Base-by-base conservation (phyloP, 2,888 invertebrate genomes). In the Drosophila borealis region DNA sequence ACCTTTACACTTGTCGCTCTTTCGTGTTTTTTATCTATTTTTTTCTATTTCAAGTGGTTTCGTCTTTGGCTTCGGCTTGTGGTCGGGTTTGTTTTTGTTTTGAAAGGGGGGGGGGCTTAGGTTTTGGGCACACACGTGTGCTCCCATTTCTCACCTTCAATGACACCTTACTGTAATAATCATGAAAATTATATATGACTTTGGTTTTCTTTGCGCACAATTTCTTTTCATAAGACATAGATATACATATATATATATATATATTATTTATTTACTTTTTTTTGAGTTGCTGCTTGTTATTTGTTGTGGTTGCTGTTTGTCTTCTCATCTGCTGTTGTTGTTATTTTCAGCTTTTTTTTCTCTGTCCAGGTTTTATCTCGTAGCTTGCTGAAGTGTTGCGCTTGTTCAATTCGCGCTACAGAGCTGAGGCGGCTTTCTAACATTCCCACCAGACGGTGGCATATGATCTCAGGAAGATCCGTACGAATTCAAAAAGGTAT, bases 111-210 rank as follows among this genome's bases (percentile, higher is more conserved):
- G 44, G 48, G 33, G 42, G 29, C 33, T 49, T 61, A 42, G 49
- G 42, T 41, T 54, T 19, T 70, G 51, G 60, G 70, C 50, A 66
- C 50, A 73, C 82, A 70, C 80, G 78, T 82, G 82, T 85, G 84
- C 82, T 82, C 85, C 78, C 88, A 88, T 85, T 85, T 85, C 88
- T 85, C 88, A 85, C 85, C 88, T 82, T 80, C 76, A 82, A 81
- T 74, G 82, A 84, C 83, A 83, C 87, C 81, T 83, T 67, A 48
- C 57, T 46, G 70, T 62, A 71, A 81, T 81, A 82, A 86, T 78
- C 75, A 78, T 73, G 75, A 80, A 73, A 70, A 66, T 72, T 75
- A 68, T 80, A 60, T 60, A 66, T 79, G 62, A 65, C 60, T 70
- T 69, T 69, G 63, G 54, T 75, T 78, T 70, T 59, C 60, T 65